Base-by-base conservation (phyloP, 2,113 vertebrate genomes). In the Cyprinodon variegatus region DNA sequence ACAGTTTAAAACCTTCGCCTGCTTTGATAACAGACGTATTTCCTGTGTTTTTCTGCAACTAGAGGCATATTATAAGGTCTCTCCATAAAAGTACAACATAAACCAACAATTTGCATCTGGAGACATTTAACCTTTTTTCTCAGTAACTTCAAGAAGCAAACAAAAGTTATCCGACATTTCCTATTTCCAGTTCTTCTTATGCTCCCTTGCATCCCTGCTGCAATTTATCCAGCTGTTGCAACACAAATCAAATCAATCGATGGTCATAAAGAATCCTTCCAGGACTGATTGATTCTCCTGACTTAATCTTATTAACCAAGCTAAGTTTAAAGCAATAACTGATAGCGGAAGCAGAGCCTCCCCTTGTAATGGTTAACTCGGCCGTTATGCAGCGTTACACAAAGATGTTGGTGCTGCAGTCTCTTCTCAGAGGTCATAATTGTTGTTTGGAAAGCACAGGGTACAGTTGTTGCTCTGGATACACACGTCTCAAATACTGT, bases 261-360 rank as follows among this genome's bases (percentile, higher is more conserved):
- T 86, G 76, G 53, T 85, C 84, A 86, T 92, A 88, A 91, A 64
- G 14, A 53, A 57, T 61, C 74, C 85, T 61, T 67, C 86, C 74
- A 76, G 81, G 87, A 82, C 85, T 65, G 75, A 74, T 72, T 67
- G 85, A 88, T 74, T 88, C 81, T 81, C 64, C 74, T 17, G 76
- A 86, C 84, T 46, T 57, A 11, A 39, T 75, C 45, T 50, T 77
- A 79, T 79, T 90, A 86, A 92, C 91, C 89, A 84, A 83, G 87
- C 82, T 89, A 79, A 91, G 92, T 91, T 82, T 85, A 83, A 79
- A 88, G 86, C 79, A 43, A 65, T 72, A 77, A 84, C 77, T 76
- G 73, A 78, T 46, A 67, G 61, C 76, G 72, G 72, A 59, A 46
- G n/a, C 22, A 43, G 40, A 57, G 48, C 15, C 62, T 77, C 46